These are phyloP conservation scores for Thalpophila matura DNA, from an alignment of 2,888 invertebrate species.

Conservation along the genomic window DNA sequence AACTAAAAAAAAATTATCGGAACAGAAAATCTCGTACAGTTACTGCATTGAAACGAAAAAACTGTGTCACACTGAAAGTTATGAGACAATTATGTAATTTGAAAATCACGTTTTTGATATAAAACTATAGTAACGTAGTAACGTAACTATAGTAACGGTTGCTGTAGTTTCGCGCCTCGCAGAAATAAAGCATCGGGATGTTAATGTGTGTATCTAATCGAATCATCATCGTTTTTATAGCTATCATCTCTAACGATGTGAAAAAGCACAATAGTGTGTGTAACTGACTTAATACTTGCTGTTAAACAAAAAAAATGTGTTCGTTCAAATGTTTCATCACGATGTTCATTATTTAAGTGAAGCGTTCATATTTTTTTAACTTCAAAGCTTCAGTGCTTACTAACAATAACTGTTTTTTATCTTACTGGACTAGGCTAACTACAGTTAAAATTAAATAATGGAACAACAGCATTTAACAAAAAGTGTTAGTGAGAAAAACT, in stretches of 20 bases:
- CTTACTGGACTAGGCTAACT: slow-evolving; percentile 40
- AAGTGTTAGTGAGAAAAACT: slow-evolving; percentile 35
- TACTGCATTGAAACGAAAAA: slow-evolving; percentile 39
- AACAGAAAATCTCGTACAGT: slow-evolving; percentile 48
- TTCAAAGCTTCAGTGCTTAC: slow-evolving; percentile 45
- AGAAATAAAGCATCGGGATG: neutral
- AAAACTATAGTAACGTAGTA: too few species aligned
- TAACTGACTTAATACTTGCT: slow-evolving; percentile 26
- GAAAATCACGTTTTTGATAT: slow-evolving; percentile 42
- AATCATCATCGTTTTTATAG: slow-evolving; percentile 19
- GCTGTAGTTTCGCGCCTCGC: slow-evolving; percentile 1
- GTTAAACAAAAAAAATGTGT: slow-evolving; percentile 32
- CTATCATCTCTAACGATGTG: slow-evolving; percentile 40
- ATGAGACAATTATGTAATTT: slow-evolving; percentile 55
- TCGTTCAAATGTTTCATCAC: slow-evolving; percentile 47
- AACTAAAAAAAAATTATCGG: slow-evolving; percentile 46
- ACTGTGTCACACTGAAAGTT: slow-evolving; percentile 55
- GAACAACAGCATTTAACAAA: slow-evolving; percentile 25
- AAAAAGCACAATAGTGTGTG: slow-evolving; percentile 47
- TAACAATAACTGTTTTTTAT: slow-evolving; percentile 32
- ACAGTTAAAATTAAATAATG: slow-evolving; percentile 47
- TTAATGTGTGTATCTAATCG: slow-evolving; percentile 38
- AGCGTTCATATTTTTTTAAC: slow-evolving; percentile 39
- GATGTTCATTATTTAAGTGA: slow-evolving; percentile 39
- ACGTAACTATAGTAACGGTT: neutral